These are phyloP conservation scores for Pteropus alecto DNA, from an alignment of 2,113 vertebrate species.

Conservation along the genomic window DNA sequence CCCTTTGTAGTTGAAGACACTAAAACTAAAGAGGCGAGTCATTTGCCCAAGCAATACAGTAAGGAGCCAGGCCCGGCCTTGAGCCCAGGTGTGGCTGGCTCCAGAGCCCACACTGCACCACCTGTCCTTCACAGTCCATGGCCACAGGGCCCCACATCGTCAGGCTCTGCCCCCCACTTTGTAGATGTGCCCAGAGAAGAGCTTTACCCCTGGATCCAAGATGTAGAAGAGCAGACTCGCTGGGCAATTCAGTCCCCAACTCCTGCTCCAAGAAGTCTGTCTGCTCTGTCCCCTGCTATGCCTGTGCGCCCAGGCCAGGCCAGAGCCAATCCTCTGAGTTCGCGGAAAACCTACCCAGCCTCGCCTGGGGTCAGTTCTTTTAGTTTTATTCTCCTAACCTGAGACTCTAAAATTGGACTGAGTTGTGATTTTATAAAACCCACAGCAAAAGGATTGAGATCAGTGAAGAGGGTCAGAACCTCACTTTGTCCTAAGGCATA, in stretches of 20 bases:
- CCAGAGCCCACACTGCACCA: fast-evolving
- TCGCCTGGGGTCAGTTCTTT: not conserved
- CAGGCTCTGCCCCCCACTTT: not conserved
- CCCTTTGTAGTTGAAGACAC: not conserved
- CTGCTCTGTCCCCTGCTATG: not conserved
- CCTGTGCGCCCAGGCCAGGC: not conserved
- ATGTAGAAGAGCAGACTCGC: not conserved
- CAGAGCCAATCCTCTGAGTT: not conserved
- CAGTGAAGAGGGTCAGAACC: not conserved
- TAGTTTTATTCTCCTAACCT: not conserved
- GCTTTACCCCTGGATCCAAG: not conserved
- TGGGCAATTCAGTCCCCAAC: not conserved
- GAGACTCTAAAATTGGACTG: not conserved
- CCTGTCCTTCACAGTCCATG: not conserved
- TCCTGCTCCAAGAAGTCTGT: not conserved
- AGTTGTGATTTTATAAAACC: conserved; percentile 9
- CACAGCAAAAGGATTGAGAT: not conserved
- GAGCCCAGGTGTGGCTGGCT: not conserved
- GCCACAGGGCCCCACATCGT: not conserved
- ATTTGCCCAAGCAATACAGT: not conserved
- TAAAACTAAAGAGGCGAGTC: not conserved
- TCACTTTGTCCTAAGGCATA: not conserved
- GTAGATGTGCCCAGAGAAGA: not conserved
- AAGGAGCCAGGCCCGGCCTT: not conserved
- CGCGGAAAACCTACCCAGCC: not conserved